Evolutionary conservation across 53 echinoderm and acorn worm genomes (phyloP).

Genomic region (Luidia sarsii): DNA sequence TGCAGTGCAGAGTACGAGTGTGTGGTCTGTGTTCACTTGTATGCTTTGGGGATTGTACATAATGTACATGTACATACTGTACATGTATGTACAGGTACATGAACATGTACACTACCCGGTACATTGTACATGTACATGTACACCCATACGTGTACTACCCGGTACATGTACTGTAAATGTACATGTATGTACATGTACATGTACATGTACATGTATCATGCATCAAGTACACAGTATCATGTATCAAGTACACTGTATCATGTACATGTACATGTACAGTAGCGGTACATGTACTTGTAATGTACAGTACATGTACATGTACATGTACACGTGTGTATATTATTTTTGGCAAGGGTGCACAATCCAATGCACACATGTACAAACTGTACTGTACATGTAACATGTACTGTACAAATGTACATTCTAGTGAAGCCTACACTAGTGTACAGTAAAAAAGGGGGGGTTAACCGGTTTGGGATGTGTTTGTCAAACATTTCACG

Average conservation of each 20-base stretch:
- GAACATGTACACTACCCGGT: no score
- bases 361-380: not conserved
- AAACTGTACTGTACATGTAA: not conserved
- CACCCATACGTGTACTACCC: not conserved
- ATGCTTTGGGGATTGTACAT: no score
- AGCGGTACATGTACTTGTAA: not conserved
- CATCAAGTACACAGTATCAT: not conserved
- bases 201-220: constrained; percentile 4
- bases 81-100: no score
- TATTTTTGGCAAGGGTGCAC: not conserved
- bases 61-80: no score
- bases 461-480: no score
- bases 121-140: constrained; percentile 11
- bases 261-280: not conserved
- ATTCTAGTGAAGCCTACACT: not conserved
- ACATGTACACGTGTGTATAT: not conserved
- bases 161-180: no score
- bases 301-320: constrained; percentile 13
- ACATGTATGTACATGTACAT: not conserved
- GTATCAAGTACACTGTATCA: not conserved
- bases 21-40: no score
- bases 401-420: not conserved
- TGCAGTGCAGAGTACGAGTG: no score
- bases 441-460: not conserved
- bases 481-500: no score